Conservation (phyloP, 2,113 vertebrate genomes). For the Leptobrachium leishanense region DNA sequence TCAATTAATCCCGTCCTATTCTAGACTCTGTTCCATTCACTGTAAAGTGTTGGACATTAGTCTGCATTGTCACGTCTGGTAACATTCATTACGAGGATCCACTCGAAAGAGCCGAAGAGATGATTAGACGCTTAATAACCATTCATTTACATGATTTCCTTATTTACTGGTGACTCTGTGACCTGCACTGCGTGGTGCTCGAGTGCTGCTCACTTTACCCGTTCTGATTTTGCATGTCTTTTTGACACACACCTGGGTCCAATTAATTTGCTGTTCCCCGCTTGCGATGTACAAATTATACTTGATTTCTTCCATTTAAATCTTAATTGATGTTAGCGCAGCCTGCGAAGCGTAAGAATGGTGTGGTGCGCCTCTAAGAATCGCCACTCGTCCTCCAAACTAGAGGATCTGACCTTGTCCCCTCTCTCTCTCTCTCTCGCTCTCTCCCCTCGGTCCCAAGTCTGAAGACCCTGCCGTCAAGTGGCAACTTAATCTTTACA, state of each 20-base stretch:
- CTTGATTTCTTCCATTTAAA: slow-evolving; percentile 33
- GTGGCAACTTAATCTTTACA: slow-evolving; percentile 96
- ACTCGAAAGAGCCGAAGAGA: slow-evolving; percentile 10
- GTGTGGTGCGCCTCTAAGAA: not conserved
- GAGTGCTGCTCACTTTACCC: slow-evolving; percentile 12
- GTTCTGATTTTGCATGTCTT: slow-evolving; percentile 25
- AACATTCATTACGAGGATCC: not conserved
- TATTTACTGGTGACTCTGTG: not conserved
- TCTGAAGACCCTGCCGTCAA: slow-evolving; percentile 94
- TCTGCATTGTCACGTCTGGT: slow-evolving; percentile 15
- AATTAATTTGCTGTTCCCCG: slow-evolving; percentile 33
- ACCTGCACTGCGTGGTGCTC: not conserved
- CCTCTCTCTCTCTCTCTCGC: not conserved
- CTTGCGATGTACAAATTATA: slow-evolving; percentile 12
- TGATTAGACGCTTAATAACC: slow-evolving; percentile 28
- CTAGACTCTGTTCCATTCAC: not conserved
- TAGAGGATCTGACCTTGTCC: slow-evolving; percentile 16
- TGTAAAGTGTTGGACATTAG: not conserved
- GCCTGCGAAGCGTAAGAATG: not conserved
- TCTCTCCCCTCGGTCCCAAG: slow-evolving; percentile 61
- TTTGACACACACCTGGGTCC: slow-evolving; percentile 44
- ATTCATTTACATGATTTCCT: slow-evolving; percentile 30
- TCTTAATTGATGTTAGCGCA: slow-evolving; percentile 16
- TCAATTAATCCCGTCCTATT: too few species aligned
- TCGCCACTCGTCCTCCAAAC: slow-evolving; percentile 8